phyloP scores from a whole-genome alignment of 64 coral and sea anemone species.

The Pocillopora verrucosa region DNA sequence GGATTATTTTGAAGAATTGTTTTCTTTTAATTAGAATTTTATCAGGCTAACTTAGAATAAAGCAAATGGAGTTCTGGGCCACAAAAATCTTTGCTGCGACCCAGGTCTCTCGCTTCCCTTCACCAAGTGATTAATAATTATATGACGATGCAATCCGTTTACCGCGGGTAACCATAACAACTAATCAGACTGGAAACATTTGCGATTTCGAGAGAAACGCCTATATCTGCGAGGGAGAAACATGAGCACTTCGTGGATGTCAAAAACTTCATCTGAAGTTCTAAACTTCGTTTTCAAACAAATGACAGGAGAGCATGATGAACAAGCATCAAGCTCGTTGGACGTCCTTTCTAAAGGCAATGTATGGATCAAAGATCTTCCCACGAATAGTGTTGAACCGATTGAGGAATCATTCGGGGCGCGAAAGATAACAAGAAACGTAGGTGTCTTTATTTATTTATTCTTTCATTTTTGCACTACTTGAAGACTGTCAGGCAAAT shows the following conservation, averaged over 20 bases:
- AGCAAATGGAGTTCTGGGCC: neutral
- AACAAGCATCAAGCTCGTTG: neutral
- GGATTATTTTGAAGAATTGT: too few relatives aligned
- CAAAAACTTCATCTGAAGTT: too few relatives aligned
- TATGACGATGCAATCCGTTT: slow-evolving; percentile 1
- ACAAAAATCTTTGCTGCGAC: neutral
- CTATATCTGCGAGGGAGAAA: neutral
- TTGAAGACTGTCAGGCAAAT: too few relatives aligned
- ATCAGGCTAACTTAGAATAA: too few relatives aligned
- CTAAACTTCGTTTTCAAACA: neutral
- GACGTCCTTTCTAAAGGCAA: slow-evolving; percentile 6
- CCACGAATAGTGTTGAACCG: slow-evolving; percentile 9
- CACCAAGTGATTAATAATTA: neutral
- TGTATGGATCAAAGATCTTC: neutral
- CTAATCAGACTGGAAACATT: neutral
- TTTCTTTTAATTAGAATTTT: too few relatives aligned
- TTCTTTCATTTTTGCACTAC: neutral
- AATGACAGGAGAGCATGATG: neutral
- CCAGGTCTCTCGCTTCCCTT: slow-evolving; percentile 2
- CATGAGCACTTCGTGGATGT: neutral
- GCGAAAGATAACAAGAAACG: neutral
- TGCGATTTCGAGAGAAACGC: neutral
- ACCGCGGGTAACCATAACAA: neutral
- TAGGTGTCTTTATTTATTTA: neutral
- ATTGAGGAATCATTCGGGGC: slow-evolving; percentile 2